Percentiles rank a stretch among this genome's conserved stretches.
Conservation (phyloP, 2,888 invertebrate species). For the Neocrepidodera transversa region DNA sequence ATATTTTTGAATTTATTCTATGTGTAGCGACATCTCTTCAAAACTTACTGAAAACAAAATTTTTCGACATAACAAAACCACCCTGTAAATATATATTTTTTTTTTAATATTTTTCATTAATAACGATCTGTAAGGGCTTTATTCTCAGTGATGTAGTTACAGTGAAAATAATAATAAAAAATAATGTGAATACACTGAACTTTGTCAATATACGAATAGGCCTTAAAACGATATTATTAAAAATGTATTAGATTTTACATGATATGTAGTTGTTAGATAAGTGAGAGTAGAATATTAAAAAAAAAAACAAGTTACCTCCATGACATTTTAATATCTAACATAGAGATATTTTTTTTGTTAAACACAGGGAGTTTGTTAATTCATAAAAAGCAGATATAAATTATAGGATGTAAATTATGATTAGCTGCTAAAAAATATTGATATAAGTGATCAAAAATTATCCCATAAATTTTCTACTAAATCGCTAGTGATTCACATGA, state of each 20-base stretch:
- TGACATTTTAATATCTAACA: constrained; percentile 6
- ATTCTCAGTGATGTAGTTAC: constrained; percentile 40
- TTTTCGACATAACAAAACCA: no score
- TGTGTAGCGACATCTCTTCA: no score
- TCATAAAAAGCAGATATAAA: no score
- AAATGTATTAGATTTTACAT: constrained; percentile 46
- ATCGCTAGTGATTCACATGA: no score
- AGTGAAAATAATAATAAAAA: constrained; percentile 21
- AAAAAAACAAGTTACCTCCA: constrained; percentile 20
- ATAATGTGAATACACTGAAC: constrained; percentile 44
- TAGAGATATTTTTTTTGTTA: no score
- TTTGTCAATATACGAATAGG: constrained; percentile 49
- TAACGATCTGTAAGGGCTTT: constrained; percentile 36
- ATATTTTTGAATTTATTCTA: no score
- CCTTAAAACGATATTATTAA: constrained; percentile 39
- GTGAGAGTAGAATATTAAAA: constrained; percentile 27
- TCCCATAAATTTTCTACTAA: neutral
- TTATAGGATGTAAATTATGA: neutral
- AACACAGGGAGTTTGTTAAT: no score
- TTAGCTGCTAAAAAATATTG: no score
- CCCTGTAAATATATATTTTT: no score
- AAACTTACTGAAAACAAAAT: no score
- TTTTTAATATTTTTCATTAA: no score
- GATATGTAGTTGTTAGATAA: constrained; percentile 41
- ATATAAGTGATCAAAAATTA: neutral